Evolutionary conservation across 2,797 vertebrate species (phyloP), one percentile per base, ranked within the genome.

Genomic region (Semaprochilodus insignis): DNA sequence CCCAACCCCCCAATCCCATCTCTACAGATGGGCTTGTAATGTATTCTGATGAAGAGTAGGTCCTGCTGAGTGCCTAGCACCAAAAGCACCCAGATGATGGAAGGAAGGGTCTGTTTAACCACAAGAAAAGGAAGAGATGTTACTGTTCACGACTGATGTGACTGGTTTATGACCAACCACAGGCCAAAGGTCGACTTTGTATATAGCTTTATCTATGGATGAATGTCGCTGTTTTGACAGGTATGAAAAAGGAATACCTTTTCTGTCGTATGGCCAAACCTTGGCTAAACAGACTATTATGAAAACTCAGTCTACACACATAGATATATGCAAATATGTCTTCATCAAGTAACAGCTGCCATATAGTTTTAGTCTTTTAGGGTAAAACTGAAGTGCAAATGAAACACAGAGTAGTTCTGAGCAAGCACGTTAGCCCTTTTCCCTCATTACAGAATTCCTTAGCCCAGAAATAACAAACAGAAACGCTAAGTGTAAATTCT

Each of bases 381-480:
- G 36, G 55, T 15, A 16, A 76, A 76, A 59, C 36, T 76, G 54
- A 65, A 60, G 65, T 48, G 34, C 31, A 8, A 74, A 25, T 7
- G n/a, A 69, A 44, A 75, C 23, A 48, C 34, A 51, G 63, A 54
- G 51, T 7, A n/a, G 23, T 78, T 73, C 63, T 36, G 23, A 65
- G 80, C 11, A 69, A 70, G 48, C 57, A 55, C 15, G 1, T 36
- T 52, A 60, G 52, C n/a, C 60, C 60, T 75, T 17, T 81, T 69
- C 74, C 72, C 60, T 74, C 73, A 81, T 66, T 81, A 55, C 79
- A 25, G 63, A 40, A 62, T 77, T 25, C 36, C 65, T 51, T 17
- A 62, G 65, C 59, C 66, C 74, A 77, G 63, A 72, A 82, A 62
- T n/a, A 81, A 81, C 63, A 81, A 81, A 75, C 66, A 67, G 72